Evolutionary conservation across 2,888 invertebrate genomes (phyloP).

Genomic region (Cerceris rybyensis): DNA sequence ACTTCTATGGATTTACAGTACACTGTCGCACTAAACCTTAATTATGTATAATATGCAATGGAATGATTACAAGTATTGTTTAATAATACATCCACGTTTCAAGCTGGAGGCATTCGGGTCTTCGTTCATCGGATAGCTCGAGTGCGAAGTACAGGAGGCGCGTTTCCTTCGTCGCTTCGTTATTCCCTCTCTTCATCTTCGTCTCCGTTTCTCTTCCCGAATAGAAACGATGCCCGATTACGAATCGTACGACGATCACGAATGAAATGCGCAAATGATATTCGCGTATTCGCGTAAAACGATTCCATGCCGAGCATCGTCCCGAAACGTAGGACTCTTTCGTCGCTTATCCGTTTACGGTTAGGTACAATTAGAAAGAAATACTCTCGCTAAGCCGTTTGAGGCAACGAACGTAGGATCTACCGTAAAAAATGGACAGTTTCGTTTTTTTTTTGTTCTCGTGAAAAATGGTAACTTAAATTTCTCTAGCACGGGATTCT

Average conservation of each 20-base stretch:
- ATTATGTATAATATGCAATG: constrained; percentile 76
- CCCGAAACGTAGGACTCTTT: constrained; percentile 22
- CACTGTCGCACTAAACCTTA: constrained; percentile 80
- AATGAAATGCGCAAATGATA: neutral
- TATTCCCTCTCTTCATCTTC: constrained; percentile 1
- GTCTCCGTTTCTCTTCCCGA: constrained; percentile 2
- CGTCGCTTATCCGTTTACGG: neutral
- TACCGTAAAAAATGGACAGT: constrained; percentile 55
- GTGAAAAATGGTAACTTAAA: constrained; percentile 25
- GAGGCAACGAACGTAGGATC: constrained; percentile 49
- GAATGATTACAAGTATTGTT: constrained; percentile 77
- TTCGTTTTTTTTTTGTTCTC: constrained; percentile 15
- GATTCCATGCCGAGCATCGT: constrained; percentile 39
- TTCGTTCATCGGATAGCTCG: constrained; percentile 43
- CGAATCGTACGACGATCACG: constrained; percentile 13
- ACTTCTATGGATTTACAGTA: constrained; percentile 81
- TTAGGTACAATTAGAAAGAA: constrained; percentile 40
- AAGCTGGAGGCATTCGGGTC: constrained; percentile 70
- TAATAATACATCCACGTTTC: constrained; percentile 78
- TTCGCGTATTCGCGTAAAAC: neutral
- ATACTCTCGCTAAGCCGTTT: constrained; percentile 32
- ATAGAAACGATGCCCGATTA: constrained; percentile 26
- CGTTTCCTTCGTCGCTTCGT: constrained; percentile 15
- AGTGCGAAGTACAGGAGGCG: constrained; percentile 20
- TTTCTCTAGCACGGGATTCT: constrained; percentile 10